Evolutionary conservation across 1,140 invertebrate species (phyloP).

Genomic region (Papilio glaucus): DNA sequence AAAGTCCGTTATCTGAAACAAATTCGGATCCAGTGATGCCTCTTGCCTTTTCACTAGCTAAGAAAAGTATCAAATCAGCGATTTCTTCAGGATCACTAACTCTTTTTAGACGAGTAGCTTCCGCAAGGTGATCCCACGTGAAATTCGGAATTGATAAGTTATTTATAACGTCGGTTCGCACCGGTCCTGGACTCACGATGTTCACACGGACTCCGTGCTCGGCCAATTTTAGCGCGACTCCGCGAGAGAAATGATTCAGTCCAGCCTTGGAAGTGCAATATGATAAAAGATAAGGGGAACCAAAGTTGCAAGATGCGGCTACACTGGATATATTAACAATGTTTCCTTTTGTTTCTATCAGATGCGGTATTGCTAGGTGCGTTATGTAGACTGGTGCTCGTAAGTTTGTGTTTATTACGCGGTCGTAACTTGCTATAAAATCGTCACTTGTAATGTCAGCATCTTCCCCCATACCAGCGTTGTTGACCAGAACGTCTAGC

Average conservation of each 20-base stretch:
- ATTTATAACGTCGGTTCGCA: slow-evolving; percentile 32
- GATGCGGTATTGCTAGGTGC: slow-evolving; percentile 33
- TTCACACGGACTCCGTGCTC: slow-evolving; percentile 42
- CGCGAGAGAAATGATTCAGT: slow-evolving; percentile 38
- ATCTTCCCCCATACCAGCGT: slow-evolving; percentile 87
- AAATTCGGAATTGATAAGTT: neutral
- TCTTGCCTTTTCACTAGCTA: slow-evolving; percentile 36
- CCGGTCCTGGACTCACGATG: slow-evolving; percentile 41
- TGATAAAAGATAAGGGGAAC: neutral
- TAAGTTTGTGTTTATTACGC: slow-evolving; percentile 82
- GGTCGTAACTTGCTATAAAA: slow-evolving; percentile 39
- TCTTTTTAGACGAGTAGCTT: neutral
- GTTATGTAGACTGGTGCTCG: slow-evolving; percentile 37
- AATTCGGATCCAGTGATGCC: slow-evolving; percentile 39
- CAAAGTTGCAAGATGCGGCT: neutral
- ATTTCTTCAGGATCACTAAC: slow-evolving; percentile 26
- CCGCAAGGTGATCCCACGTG: neutral
- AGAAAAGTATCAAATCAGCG: slow-evolving; percentile 30
- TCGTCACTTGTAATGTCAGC: slow-evolving; percentile 27
- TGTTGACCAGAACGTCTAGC: slow-evolving; percentile 88
- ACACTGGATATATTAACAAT: slow-evolving; percentile 47
- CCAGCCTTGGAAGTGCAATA: slow-evolving; percentile 40
- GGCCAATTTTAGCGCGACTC: slow-evolving; percentile 40
- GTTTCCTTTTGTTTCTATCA: slow-evolving; percentile 44
- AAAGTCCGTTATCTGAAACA: slow-evolving; percentile 29